phyloP scores from a whole-genome alignment of 2,888 invertebrate species.

The Lacanobia oleracea region DNA sequence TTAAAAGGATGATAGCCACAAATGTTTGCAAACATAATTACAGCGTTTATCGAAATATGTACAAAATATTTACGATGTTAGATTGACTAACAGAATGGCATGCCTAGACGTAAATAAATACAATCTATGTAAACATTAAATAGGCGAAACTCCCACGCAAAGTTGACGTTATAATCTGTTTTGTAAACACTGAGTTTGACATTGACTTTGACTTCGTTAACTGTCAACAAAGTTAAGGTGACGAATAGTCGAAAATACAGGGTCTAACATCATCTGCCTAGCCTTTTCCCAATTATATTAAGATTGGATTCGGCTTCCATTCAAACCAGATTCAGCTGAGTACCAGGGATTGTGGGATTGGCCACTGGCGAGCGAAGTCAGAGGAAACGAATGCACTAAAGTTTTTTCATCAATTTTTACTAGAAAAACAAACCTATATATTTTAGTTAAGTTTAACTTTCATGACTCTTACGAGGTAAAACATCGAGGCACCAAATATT shows the following conservation, averaged over 20 bases:
- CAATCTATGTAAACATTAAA: conserved; percentile 18
- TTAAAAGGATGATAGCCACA: conserved; percentile 32
- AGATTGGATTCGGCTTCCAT: no score
- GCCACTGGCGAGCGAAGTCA: no score
- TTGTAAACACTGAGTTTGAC: conserved; percentile 18
- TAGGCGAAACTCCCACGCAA: conserved; percentile 27
- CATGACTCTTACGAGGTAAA: conserved; percentile 7
- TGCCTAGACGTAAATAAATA: conserved; percentile 28
- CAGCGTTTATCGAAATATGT: conserved; percentile 4
- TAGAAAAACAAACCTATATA: background rate
- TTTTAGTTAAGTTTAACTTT: background rate
- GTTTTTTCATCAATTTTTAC: no score
- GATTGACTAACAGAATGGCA: background rate
- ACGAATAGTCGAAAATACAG: background rate
- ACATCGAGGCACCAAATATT: background rate
- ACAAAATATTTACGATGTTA: background rate
- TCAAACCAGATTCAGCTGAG: no score
- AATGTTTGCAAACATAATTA: conserved; percentile 10
- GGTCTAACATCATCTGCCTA: no score
- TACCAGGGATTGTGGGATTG: no score
- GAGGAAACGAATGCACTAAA: no score
- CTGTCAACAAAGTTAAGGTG: background rate
- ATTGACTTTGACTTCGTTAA: conserved; percentile 34
- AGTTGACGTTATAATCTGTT: conserved; percentile 34
- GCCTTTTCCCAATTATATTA: no score